A percentile compares a stretch with the other conserved stretches of the same genome.
These are phyloP conservation scores for Macrophya annulata DNA, from an alignment of 2,888 invertebrate genomes.

Conservation along the genomic window DNA sequence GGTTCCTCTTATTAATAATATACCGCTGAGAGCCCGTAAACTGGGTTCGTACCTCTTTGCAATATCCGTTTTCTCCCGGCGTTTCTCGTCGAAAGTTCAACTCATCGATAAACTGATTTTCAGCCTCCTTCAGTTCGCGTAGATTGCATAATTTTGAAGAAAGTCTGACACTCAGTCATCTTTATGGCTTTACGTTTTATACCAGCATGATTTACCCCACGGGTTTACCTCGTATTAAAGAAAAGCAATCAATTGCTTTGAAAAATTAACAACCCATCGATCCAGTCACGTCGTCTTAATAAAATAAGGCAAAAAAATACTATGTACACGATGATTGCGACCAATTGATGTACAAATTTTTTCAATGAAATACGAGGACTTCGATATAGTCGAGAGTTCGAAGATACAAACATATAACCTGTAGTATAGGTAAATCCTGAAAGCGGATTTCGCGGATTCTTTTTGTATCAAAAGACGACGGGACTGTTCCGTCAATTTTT, in stretches of 20 bases:
- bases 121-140: constrained; percentile 19
- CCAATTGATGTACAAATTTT: neutral
- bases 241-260: neutral
- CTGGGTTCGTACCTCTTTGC: constrained; percentile 47
- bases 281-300: neutral
- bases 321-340: neutral
- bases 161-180: constrained; percentile 12
- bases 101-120: constrained; percentile 36
- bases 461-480: constrained; percentile 7
- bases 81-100: constrained; percentile 31
- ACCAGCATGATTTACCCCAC: neutral
- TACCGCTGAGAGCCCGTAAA: constrained; percentile 50
- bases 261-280: neutral
- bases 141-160: constrained; percentile 34
- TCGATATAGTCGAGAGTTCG: neutral
- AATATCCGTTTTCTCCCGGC: constrained; percentile 13
- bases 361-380: neutral
- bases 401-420: neutral
- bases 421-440: neutral
- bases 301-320: neutral
- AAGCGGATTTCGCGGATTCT: neutral
- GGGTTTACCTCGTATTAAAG: neutral
- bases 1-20: constrained; percentile 53
- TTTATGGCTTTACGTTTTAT: neutral
- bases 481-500: constrained; percentile 44